phyloP scores from a whole-genome alignment of 64 coral and sea anemone genomes.

The Catalaphyllia jardinei region DNA sequence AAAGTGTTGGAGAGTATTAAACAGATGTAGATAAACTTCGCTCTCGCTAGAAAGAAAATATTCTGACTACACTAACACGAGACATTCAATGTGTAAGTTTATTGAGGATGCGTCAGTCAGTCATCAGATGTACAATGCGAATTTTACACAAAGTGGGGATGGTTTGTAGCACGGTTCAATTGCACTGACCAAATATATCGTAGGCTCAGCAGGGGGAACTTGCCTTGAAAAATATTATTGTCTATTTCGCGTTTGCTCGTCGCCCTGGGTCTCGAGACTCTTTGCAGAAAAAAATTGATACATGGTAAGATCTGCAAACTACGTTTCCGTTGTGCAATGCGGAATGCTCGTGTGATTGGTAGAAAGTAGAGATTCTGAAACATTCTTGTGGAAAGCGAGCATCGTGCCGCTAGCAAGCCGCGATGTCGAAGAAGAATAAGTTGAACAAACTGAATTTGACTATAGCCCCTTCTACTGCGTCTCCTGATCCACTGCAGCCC shows the following conservation, averaged over 20 bases:
- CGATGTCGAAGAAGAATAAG: constrained; percentile 55
- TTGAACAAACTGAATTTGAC: constrained; percentile 62
- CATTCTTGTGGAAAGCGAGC: neutral
- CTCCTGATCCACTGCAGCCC: constrained; percentile 18
- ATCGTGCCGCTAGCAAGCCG: constrained; percentile 4
- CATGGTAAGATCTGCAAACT: constrained; percentile 41
- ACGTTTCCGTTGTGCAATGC: constrained; percentile 27
- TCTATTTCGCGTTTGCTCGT: constrained; percentile 21
- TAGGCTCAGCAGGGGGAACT: neutral
- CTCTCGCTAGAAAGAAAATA: too few species aligned
- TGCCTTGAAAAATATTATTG: constrained; percentile 38
- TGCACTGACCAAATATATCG: neutral
- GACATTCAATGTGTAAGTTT: too few species aligned
- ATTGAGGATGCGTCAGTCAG: too few species aligned
- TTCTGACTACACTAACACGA: neutral
- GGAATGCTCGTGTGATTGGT: constrained; percentile 16
- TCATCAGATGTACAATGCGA: too few species aligned
- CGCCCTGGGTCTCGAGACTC: constrained; percentile 17
- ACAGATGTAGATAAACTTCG: too few species aligned
- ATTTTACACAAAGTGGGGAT: neutral
- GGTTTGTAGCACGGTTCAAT: neutral
- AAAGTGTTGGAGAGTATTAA: too few species aligned
- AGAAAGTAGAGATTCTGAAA: constrained; percentile 10
- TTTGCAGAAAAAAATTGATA: constrained; percentile 20
- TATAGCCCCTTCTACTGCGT: constrained; percentile 37